phyloP scores from a whole-genome alignment of 2,888 invertebrate genomes.

The Andrena dorsata region DNA sequence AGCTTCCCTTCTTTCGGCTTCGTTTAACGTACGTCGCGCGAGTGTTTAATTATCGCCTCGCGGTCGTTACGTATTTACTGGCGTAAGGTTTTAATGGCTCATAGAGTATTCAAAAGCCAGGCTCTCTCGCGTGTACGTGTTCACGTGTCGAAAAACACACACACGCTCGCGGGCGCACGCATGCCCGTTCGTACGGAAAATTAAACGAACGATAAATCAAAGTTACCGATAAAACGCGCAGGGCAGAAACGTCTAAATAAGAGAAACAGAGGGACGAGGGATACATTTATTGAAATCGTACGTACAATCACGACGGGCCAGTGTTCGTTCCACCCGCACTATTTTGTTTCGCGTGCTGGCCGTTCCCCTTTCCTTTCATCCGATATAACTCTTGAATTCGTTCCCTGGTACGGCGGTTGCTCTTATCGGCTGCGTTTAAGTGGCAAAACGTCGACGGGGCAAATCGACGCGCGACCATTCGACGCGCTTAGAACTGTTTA shows the following conservation, averaged over 20 bases:
- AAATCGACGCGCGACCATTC: constrained; percentile 1
- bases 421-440: background rate
- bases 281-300: constrained; percentile 44
- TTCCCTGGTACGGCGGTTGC: background rate
- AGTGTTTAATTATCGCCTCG: constrained; percentile 42
- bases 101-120: constrained; percentile 40
- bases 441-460: background rate
- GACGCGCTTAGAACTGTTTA: constrained; percentile 33
- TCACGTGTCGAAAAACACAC: constrained; percentile 10
- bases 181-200: constrained; percentile 22
- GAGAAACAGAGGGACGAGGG: background rate
- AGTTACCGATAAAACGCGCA: constrained; percentile 36
- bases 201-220: constrained; percentile 48
- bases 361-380: constrained; percentile 20
- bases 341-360: constrained; percentile 7
- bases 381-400: constrained; percentile 26
- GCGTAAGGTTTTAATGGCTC: constrained; percentile 40
- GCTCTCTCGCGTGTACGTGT: background rate
- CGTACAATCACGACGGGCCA: constrained; percentile 9
- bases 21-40: constrained; percentile 7
- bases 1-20: background rate
- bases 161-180: no score
- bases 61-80: constrained; percentile 29
- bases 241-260: constrained; percentile 16
- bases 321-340: background rate